phyloP scores from a whole-genome alignment of 2,888 invertebrate species.

The Melanostoma scalare region DNA sequence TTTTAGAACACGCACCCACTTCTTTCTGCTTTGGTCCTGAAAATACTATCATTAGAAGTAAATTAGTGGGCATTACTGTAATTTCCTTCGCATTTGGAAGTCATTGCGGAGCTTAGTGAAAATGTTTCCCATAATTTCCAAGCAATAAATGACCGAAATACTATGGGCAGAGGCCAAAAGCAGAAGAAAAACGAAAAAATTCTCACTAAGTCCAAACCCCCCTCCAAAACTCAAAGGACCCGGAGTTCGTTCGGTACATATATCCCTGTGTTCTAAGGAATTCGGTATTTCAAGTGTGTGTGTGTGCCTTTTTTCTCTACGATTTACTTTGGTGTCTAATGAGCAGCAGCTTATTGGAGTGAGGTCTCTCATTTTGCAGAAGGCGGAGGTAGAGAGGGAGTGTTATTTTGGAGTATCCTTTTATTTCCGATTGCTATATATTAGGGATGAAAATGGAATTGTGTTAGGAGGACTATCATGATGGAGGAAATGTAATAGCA shows the following conservation, averaged over 20 bases:
- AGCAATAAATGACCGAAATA: conserved; percentile 70
- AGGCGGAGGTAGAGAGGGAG: not conserved
- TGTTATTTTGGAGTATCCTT: conserved; percentile 67
- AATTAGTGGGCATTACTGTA: conserved; percentile 72
- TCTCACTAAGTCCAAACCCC: conserved; percentile 2
- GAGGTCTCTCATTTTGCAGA: not conserved
- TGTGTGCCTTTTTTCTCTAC: conserved; percentile 2
- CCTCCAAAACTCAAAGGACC: not conserved
- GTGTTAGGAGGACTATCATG: conserved; percentile 65
- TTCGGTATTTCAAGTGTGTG: not conserved
- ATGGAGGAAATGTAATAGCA: conserved; percentile 60
- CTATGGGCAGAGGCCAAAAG: conserved; percentile 24
- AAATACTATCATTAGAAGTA: conserved; percentile 73
- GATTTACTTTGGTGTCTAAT: conserved; percentile 62
- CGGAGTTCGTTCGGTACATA: not conserved
- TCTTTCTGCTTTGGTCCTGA: not conserved
- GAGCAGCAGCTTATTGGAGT: conserved; percentile 54
- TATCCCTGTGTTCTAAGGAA: conserved; percentile 17
- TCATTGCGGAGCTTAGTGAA: conserved; percentile 71
- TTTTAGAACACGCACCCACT: conserved; percentile 61
- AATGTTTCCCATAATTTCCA: conserved; percentile 72
- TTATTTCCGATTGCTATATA: conserved; percentile 68
- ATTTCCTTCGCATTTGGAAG: conserved; percentile 73
- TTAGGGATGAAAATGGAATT: conserved; percentile 66
- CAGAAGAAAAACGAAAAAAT: conserved; percentile 18